These are phyloP conservation scores for Ovis canadensis DNA, from an alignment of 2,113 vertebrate species.

Conservation along the genomic window DNA sequence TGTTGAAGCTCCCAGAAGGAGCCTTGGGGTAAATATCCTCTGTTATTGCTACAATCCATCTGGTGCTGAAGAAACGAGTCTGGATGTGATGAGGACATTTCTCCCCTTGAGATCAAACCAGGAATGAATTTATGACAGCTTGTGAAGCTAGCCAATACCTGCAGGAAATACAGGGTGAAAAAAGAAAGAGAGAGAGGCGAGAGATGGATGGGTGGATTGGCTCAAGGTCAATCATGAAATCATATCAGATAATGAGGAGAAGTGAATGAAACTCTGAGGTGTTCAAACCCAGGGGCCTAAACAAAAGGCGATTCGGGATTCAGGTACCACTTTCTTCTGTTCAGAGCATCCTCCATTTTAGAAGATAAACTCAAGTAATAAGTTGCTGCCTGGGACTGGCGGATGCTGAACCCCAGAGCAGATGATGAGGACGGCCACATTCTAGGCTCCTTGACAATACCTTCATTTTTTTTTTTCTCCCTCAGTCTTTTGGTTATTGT, in stretches of 20 bases:
- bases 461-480: background rate
- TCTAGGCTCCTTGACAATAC: rapidly evolving
- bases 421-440: rapidly evolving
- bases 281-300: background rate
- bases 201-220: background rate
- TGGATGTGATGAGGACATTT: background rate
- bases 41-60: background rate
- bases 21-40: background rate
- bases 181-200: background rate
- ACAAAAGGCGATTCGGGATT: background rate
- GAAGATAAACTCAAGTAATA: background rate
- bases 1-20: conserved; percentile 29
- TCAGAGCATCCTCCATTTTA: too few relatives aligned
- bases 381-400: rapidly evolving
- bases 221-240: background rate
- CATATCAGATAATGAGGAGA: background rate
- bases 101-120: conserved; percentile 1
- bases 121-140: conserved; percentile 34
- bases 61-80: background rate
- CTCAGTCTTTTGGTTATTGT: background rate
- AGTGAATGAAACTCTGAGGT: background rate
- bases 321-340: background rate
- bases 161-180: background rate
- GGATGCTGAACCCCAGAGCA: background rate
- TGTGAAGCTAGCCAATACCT: background rate